A percentile compares a stretch with the other conserved stretches of the same genome.
Conservation (phyloP, 1,140 invertebrate genomes). For the Drosophila nigromelanica region DNA sequence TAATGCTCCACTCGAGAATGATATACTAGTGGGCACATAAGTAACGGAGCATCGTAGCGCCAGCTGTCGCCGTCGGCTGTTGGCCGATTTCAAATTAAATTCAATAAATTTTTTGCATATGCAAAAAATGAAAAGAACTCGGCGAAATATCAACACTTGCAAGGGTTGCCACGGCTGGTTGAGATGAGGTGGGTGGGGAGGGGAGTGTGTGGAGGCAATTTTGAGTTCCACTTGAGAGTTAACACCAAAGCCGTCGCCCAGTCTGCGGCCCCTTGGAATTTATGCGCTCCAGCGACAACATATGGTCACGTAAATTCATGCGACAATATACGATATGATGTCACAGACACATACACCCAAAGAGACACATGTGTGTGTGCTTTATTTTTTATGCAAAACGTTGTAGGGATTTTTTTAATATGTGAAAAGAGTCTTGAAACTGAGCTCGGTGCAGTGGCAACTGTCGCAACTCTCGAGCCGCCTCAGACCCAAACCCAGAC, state of each 20-base stretch:
- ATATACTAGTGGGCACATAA: constrained; percentile 38
- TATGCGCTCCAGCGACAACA: constrained; percentile 79
- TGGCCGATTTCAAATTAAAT: constrained; percentile 79
- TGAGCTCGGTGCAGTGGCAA: constrained; percentile 23
- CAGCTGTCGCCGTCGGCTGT: constrained; percentile 67
- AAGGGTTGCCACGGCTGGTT: constrained; percentile 25
- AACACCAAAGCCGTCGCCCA: constrained; percentile 56
- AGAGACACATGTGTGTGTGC: constrained; percentile 41
- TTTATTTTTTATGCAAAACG: constrained; percentile 81
- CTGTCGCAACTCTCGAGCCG: constrained; percentile 34
- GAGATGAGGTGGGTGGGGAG: neutral
- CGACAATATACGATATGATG: constrained; percentile 82
- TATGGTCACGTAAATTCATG: constrained; percentile 82
- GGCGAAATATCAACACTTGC: constrained; percentile 71
- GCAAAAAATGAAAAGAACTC: constrained; percentile 41
- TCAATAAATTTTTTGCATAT: constrained; percentile 79
- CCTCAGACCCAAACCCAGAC: constrained; percentile 16
- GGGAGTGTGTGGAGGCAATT: neutral
- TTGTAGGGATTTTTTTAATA: constrained; percentile 78
- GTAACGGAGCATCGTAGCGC: constrained; percentile 31
- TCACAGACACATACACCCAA: constrained; percentile 48
- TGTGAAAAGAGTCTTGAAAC: constrained; percentile 74
- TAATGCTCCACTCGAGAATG: constrained; percentile 34
- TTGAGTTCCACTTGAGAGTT: constrained; percentile 24
- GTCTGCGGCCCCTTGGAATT: constrained; percentile 74